Evolutionary conservation across 2,888 invertebrate genomes (phyloP), one percentile per base, ranked within the genome.

Genomic region (Polymixis lichenea): DNA sequence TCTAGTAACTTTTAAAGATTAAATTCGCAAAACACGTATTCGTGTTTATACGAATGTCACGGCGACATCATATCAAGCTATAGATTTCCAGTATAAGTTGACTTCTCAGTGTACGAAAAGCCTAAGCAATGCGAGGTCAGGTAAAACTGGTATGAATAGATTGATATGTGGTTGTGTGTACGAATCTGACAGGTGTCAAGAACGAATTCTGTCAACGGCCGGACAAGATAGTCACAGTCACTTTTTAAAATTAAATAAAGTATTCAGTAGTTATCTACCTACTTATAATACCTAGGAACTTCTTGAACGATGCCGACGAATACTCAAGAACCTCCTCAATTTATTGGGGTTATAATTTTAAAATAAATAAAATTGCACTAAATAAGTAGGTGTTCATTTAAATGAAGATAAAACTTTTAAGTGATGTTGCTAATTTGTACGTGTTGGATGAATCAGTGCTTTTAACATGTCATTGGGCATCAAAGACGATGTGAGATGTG

Each of bases 351-450:
- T 70, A 46, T 61, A 3, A 19, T 58, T 60, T 68, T 4, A 11
- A 60, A 56, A 72, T 0, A 15, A 72, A 77, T 70, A 56, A 72
- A 75, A 49, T 60, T 25, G 53, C 51, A 72, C 32, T 66, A 49
- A 4, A 4, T 58, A 69, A 4, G 8, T 58, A 69, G 0, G n/a
- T 7, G 58, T 76, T 75, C 2, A 68, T 64, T 72, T 51, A 53
- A 53, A 70, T 77, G 62, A 61, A 68, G 74, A 75, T 53, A 25
- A 69, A 67, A 51, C 49, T 72, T 73, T 74, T 65, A 72, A 76
- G 28, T 70, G 71, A 65, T 32, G 28, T 72, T 64, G 77, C 62
- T 86, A 71, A 80, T 69, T 83, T 61, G 46, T 56, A 56, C 15
- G n/a, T 62, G 72, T 72, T 71, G 19, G 2, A 64, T 64, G 19